Evolutionary conservation across 2,888 invertebrate genomes (phyloP).

Genomic region (Thelaira solivaga): DNA sequence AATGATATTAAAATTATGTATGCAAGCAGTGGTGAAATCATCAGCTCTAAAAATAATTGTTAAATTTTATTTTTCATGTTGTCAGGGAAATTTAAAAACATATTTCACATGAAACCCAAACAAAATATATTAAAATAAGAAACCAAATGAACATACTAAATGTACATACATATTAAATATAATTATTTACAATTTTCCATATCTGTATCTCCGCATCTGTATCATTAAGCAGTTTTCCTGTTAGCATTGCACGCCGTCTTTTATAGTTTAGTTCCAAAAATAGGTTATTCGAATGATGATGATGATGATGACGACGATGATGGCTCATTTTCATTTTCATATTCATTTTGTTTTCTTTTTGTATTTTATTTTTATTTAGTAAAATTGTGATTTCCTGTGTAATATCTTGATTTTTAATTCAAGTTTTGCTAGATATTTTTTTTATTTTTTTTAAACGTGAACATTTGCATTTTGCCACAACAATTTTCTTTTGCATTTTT

Average conservation of each 20-base stretch:
- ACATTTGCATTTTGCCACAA: conserved; percentile 35
- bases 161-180: no score
- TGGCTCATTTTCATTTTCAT: conserved; percentile 28
- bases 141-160: not conserved
- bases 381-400: conserved; percentile 60
- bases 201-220: conserved; percentile 5
- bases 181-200: not conserved
- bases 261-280: conserved; percentile 41
- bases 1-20: no score
- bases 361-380: conserved; percentile 54
- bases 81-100: no score
- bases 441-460: conserved; percentile 26
- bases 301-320: conserved; percentile 32
- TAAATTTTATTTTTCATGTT: no score
- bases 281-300: no score
- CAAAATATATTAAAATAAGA: not conserved
- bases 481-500: conserved; percentile 1
- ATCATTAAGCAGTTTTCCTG: not conserved
- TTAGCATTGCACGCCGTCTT: conserved; percentile 10
- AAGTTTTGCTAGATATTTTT: conserved; percentile 34
- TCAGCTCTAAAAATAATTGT: no score
- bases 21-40: no score
- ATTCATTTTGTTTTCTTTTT: conserved; percentile 7
- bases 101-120: no score
- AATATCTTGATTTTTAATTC: conserved; percentile 35